Percentiles rank a stretch among this genome's conserved stretches.
phyloP scores from a whole-genome alignment of 2,113 vertebrate genomes.

The Melierax canorus region DNA sequence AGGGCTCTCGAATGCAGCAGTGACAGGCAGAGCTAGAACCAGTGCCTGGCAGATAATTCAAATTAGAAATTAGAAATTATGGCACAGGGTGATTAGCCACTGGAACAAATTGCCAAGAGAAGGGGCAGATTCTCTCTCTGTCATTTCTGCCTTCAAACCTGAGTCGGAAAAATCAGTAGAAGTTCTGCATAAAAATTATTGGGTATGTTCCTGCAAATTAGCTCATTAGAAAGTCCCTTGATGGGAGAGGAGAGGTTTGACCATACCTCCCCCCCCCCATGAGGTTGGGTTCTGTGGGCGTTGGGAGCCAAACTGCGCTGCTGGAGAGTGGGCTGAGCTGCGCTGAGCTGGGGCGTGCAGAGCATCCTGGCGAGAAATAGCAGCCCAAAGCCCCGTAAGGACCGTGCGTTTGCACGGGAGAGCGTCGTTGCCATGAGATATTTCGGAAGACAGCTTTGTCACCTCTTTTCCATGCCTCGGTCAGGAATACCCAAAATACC shows the following conservation, averaged over 20 bases:
- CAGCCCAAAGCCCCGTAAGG: neutral
- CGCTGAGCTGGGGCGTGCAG: neutral
- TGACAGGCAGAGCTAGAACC: neutral
- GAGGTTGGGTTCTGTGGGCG: neutral
- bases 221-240: neutral
- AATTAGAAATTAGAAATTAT: neutral
- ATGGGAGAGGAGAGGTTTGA: neutral
- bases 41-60: neutral
- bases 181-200: neutral
- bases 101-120: neutral
- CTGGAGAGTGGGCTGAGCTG: neutral
- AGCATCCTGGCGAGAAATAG: neutral
- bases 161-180: neutral
- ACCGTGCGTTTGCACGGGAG: neutral
- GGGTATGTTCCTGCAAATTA: neutral
- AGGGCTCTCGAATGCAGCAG: neutral
- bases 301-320: neutral
- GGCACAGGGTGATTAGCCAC: neutral
- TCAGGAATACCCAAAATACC: neutral
- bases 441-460: neutral
- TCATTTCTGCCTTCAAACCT: neutral
- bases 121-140: neutral
- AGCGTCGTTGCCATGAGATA: neutral
- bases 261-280: rapidly evolving
- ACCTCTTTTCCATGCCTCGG: neutral